These are phyloP conservation scores for Pammene fasciana DNA, from an alignment of 2,888 invertebrate genomes.

Conservation along the genomic window DNA sequence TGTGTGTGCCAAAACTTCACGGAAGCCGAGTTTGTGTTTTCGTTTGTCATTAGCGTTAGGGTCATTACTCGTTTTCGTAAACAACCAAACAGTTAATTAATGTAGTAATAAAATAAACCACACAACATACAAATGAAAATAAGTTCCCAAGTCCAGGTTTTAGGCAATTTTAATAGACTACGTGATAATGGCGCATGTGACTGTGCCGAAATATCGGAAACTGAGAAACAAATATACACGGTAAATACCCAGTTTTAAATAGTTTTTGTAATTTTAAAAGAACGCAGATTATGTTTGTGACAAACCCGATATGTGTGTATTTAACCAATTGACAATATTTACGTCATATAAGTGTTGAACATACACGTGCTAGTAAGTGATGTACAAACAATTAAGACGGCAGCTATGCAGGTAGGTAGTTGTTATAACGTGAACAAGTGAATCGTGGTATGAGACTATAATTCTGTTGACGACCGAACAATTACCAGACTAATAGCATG, in stretches of 20 bases:
- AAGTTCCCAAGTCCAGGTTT: neutral
- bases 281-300: no score
- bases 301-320: no score
- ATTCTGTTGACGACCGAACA: neutral
- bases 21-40: conserved; percentile 33
- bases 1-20: conserved; percentile 29
- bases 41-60: conserved; percentile 27
- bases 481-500: conserved; percentile 2
- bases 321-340: no score
- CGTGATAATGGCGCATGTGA: no score
- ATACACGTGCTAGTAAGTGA: no score
- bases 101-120: no score
- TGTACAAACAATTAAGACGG: conserved; percentile 12
- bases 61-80: conserved; percentile 14
- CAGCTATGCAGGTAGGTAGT: conserved; percentile 12
- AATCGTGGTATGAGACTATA: conserved; percentile 8
- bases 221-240: no score
- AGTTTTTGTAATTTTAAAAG: no score
- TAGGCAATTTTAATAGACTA: no score
- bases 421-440: conserved; percentile 4
- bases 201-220: no score
- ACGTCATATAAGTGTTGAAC: no score
- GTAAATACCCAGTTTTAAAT: no score
- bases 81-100: conserved; percentile 10
- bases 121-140: neutral